These are phyloP conservation scores for Pristionchus japonicus DNA, from an alignment of 2,888 invertebrate species.

Conservation along the genomic window DNA sequence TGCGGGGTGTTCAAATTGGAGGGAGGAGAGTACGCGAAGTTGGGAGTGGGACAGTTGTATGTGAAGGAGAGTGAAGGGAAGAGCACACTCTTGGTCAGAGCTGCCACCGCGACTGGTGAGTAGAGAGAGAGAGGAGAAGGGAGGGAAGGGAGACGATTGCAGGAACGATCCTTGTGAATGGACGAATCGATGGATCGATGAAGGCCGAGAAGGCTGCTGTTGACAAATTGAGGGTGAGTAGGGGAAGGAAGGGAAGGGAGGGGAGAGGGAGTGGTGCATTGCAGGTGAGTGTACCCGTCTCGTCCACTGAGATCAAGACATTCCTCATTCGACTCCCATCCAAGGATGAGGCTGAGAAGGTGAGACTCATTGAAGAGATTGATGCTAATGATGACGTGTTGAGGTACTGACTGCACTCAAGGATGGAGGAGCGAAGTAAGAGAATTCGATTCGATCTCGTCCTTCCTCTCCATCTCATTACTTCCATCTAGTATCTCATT, in stretches of 20 bases:
- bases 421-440: conserved; percentile 32
- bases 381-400: neutral
- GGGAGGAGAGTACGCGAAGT: conserved; percentile 56
- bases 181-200: conserved; percentile 58
- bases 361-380: neutral
- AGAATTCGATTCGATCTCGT: neutral
- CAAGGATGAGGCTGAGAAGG: conserved; percentile 52
- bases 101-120: conserved; percentile 62
- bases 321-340: conserved; percentile 56
- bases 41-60: conserved; percentile 64
- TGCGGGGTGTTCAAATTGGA: conserved; percentile 61
- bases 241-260: conserved; percentile 40
- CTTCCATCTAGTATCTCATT: neutral
- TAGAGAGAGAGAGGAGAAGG: neutral
- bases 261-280: conserved; percentile 51
- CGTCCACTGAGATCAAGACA: conserved; percentile 56
- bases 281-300: conserved; percentile 55
- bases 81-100: conserved; percentile 59
- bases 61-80: conserved; percentile 60
- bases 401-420: conserved; percentile 34
- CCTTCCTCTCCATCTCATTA: neutral
- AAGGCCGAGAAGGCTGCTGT: conserved; percentile 57
- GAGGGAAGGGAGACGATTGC: neutral
- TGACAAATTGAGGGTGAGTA: conserved; percentile 50
- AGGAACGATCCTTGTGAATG: conserved; percentile 64